Conservation (phyloP, 2,888 invertebrate genomes). For the Margaritifera margaritifera region DNA sequence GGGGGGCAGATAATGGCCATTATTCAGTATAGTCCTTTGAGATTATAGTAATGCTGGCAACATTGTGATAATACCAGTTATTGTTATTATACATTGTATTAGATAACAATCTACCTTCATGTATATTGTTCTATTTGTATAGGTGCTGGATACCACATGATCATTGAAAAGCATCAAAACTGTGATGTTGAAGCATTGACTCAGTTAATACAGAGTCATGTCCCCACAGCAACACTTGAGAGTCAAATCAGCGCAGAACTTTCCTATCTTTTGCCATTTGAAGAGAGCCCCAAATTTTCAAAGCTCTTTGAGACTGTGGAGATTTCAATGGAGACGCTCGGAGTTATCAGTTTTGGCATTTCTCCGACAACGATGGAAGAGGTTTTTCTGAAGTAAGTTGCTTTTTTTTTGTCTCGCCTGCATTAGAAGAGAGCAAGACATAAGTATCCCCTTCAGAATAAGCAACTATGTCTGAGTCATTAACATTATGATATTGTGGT, state of each 20-base stretch:
- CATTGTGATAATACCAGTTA: no score
- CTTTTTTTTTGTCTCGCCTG: no score
- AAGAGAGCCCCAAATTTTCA: constrained; percentile 57
- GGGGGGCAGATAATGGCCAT: no score
- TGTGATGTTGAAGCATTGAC: constrained; percentile 77
- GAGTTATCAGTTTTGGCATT: constrained; percentile 86
- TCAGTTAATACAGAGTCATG: constrained; percentile 77
- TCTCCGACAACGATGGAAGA: constrained; percentile 91
- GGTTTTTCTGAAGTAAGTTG: constrained; percentile 76
- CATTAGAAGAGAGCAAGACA: no score
- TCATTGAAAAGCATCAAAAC: constrained; percentile 77
- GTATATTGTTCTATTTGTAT: constrained; percentile 9
- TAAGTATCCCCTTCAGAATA: no score
- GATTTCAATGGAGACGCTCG: constrained; percentile 74
- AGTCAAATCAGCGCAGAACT: constrained; percentile 72
- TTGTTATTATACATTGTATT: no score
- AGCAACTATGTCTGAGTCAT: no score
- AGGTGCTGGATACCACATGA: constrained; percentile 87
- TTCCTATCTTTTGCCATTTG: constrained; percentile 65
- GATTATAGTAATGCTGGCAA: no score
- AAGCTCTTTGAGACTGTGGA: constrained; percentile 63
- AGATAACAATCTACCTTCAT: no score
- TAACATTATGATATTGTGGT: no score
- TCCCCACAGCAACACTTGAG: constrained; percentile 79
- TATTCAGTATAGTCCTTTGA: no score